Percentiles rank a stretch among this genome's conserved stretches.
Conservation (phyloP, 1,140 invertebrate genomes). For the Drepana arcuata region DNA sequence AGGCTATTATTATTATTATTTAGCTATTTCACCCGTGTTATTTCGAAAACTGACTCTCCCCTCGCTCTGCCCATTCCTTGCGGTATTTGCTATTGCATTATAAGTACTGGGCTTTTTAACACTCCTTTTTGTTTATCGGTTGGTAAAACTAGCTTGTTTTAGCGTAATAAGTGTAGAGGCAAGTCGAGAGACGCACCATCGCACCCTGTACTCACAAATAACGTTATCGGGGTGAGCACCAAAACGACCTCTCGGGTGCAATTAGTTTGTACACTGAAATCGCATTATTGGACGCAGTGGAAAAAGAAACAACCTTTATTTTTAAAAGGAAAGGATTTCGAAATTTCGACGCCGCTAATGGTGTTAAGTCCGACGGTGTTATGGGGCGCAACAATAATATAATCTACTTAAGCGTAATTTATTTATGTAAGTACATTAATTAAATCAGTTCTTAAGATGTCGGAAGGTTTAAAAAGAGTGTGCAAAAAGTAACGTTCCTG, state of each 20-base stretch:
- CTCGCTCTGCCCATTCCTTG: slow-evolving; percentile 1
- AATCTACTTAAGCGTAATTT: too few relatives aligned
- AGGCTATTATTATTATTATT: too few relatives aligned
- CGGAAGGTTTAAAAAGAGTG: too few relatives aligned
- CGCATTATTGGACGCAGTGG: slow-evolving; percentile 39
- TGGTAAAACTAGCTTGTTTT: neutral
- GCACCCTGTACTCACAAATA: slow-evolving; percentile 25
- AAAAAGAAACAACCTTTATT: slow-evolving; percentile 37
- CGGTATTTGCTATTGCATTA: neutral
- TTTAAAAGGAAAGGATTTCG: slow-evolving; percentile 25
- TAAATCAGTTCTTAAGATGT: too few relatives aligned
- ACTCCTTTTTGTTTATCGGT: neutral
- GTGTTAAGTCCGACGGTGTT: too few relatives aligned
- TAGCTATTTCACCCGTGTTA: too few relatives aligned
- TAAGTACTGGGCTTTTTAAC: neutral
- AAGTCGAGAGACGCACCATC: too few relatives aligned
- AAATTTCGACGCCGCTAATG: slow-evolving; percentile 4
- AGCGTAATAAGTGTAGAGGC: too few relatives aligned
- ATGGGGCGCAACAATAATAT: slow-evolving; percentile 1
- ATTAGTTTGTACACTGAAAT: slow-evolving; percentile 46
- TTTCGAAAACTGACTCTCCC: slow-evolving; percentile 6
- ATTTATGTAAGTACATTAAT: too few relatives aligned
- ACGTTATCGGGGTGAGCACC: slow-evolving; percentile 16
- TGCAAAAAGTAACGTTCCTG: too few relatives aligned
- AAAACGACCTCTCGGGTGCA: slow-evolving; percentile 26